phyloP scores from a whole-genome alignment of 2,113 vertebrate species.

The Brevimyrus niger region DNA sequence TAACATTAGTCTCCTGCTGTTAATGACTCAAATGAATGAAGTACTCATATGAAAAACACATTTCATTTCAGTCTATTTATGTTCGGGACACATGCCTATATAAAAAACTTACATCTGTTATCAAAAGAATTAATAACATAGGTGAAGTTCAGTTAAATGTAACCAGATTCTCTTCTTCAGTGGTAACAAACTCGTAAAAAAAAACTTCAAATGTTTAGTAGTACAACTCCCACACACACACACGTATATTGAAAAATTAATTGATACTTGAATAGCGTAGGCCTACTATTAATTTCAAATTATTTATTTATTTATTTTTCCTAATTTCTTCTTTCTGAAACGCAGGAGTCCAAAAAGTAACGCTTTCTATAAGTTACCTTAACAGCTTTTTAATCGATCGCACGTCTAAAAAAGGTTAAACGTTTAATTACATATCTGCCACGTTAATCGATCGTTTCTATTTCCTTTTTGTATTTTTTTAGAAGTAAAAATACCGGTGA shows the following conservation, averaged over 20 bases:
- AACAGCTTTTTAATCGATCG: neutral
- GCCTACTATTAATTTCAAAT: neutral
- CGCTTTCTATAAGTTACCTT: neutral
- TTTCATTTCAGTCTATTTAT: neutral
- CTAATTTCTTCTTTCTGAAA: neutral
- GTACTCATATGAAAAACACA: neutral
- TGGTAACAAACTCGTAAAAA: neutral
- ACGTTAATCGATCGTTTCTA: neutral
- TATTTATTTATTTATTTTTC: neutral
- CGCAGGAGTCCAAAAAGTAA: neutral
- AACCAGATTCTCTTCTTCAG: neutral
- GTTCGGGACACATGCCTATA: neutral
- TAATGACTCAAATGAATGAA: neutral
- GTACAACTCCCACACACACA: neutral
- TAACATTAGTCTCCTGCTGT: neutral
- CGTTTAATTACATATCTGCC: neutral
- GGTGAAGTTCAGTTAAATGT: neutral
- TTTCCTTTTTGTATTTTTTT: neutral
- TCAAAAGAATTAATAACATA: neutral
- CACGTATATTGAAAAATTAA: neutral
- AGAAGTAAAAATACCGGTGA: neutral
- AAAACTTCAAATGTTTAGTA: neutral
- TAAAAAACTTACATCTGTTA: neutral
- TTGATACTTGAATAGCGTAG: neutral
- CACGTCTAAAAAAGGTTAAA: neutral